phyloP scores from a whole-genome alignment of 2,888 invertebrate species.

The Pediacus dermestoides region DNA sequence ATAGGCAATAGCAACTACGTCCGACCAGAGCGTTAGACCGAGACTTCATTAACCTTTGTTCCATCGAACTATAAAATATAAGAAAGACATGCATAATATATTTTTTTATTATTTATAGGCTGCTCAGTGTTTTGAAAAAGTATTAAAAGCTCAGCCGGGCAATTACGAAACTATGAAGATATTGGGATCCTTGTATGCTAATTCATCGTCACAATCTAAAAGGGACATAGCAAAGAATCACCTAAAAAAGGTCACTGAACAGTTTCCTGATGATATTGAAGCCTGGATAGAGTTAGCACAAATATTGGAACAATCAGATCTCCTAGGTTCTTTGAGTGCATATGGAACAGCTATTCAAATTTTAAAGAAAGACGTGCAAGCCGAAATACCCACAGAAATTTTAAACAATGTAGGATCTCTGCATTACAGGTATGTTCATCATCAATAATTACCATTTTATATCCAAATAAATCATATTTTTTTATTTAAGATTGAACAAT shows the following conservation, averaged over 20 bases:
- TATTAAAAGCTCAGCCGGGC: constrained; percentile 92
- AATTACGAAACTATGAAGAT: constrained; percentile 99
- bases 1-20: too few species aligned
- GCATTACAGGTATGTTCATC: constrained; percentile 62
- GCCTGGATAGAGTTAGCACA: constrained; percentile 99
- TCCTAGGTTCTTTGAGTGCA: constrained; percentile 82
- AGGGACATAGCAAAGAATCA: constrained; percentile 91
- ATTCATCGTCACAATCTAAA: constrained; percentile 82
- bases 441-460: too few species aligned
- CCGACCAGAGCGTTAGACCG: too few species aligned
- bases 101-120: constrained; percentile 60
- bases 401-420: constrained; percentile 95
- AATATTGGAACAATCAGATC: constrained; percentile 92
- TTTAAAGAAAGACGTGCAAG: constrained; percentile 86
- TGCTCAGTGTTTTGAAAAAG: constrained; percentile 97
- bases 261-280: constrained; percentile 97
- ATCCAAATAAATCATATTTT: constrained; percentile 10
- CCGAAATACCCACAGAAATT: constrained; percentile 96
- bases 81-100: too few species aligned
- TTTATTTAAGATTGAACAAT: constrained; percentile 67
- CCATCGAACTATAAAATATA: too few species aligned
- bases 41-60: too few species aligned
- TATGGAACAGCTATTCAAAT: constrained; percentile 93
- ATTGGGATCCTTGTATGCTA: constrained; percentile 93
- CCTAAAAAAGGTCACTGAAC: constrained; percentile 91